Conservation (phyloP, 2,797 vertebrate genomes). For the Eurystomus glaucurus region DNA sequence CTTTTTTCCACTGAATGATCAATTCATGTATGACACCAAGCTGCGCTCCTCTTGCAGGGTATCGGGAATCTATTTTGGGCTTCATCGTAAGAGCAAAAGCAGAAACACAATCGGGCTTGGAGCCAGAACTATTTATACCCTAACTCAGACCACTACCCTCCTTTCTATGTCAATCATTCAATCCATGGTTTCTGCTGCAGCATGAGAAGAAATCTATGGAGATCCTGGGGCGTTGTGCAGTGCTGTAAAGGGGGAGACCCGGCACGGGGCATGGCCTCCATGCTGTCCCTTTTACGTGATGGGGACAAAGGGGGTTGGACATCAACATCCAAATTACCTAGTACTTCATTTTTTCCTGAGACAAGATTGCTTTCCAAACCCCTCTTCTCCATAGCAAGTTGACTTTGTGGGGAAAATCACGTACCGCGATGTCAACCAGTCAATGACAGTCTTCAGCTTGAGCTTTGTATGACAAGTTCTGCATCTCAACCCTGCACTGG, state of each 20-base stretch:
- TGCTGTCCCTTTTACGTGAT: fast-evolving
- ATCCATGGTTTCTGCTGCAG: neutral
- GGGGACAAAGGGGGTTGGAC: neutral
- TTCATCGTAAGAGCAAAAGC: neutral
- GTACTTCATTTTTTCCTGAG: neutral
- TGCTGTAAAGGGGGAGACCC: neutral
- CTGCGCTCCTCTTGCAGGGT: neutral
- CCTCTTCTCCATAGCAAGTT: neutral
- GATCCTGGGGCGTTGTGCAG: fast-evolving
- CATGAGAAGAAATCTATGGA: neutral
- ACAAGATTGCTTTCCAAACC: neutral
- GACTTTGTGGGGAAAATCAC: neutral
- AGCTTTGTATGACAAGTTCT: neutral
- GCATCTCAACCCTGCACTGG: neutral
- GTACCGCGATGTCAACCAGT: fast-evolving
- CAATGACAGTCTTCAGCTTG: neutral
- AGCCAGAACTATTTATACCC: neutral
- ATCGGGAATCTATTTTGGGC: neutral
- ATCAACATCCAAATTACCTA: neutral
- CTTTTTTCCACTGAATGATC: neutral
- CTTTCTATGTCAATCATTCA: neutral
- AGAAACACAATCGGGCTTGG: neutral
- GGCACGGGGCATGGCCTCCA: fast-evolving
- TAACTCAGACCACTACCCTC: neutral
- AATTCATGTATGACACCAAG: neutral